Conservation (phyloP, 2,113 vertebrate genomes). For the Semicossyphus pulcher region DNA sequence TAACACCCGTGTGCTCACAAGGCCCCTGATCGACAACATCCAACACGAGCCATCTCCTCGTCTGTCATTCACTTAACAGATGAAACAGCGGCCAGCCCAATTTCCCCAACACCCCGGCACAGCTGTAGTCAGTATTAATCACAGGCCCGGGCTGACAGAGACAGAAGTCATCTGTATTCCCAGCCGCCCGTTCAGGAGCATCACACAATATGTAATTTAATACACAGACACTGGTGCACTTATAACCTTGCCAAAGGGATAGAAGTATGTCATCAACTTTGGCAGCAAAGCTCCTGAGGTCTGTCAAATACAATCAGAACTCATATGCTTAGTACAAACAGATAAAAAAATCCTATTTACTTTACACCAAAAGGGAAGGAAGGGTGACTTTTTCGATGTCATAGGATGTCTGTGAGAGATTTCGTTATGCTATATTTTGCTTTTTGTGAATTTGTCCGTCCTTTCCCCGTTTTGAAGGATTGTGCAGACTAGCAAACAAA, state of each 20-base stretch:
- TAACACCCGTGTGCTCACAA: background rate
- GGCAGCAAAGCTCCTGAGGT: conserved; percentile 55
- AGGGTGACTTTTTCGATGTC: background rate
- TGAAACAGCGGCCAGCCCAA: conserved; percentile 26
- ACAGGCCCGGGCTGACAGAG: conserved; percentile 26
- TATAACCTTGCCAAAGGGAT: conserved; percentile 75
- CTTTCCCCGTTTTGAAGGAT: too few relatives aligned
- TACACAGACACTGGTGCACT: conserved; percentile 49
- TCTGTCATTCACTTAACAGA: conserved; percentile 55
- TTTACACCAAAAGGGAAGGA: background rate
- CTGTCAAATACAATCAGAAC: conserved; percentile 58
- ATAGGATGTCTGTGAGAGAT: background rate
- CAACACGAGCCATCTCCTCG: background rate
- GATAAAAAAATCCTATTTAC: conserved; percentile 51
- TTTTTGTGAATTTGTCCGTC: background rate
- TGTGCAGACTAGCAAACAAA: background rate
- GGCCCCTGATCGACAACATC: background rate
- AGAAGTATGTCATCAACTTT: conserved; percentile 66
- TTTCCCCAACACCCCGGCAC: conserved; percentile 13
- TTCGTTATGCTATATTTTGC: background rate
- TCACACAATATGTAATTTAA: conserved; percentile 68
- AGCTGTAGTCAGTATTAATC: conserved; percentile 52
- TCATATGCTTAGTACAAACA: conserved; percentile 38
- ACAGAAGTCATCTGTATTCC: conserved; percentile 68
- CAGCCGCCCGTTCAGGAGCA: conserved; percentile 55